Evolutionary conservation across 2,113 vertebrate species (phyloP), one percentile per base, ranked within the genome.

Genomic region (Zapus hudsonius): DNA sequence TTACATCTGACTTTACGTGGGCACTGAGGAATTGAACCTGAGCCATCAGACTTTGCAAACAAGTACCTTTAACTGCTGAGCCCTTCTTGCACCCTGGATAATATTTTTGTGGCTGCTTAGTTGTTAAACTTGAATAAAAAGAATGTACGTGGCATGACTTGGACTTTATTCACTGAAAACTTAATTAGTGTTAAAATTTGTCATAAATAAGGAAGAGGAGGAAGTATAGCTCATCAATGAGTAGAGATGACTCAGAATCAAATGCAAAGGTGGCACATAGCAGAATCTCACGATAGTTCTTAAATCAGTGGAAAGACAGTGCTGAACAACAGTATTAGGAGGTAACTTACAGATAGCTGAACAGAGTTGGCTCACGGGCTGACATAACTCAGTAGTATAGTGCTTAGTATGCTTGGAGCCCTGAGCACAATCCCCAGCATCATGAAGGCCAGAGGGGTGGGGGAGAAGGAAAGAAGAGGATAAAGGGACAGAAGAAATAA

Each of bases 391-490:
- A 33, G 29, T 23, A 4, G 27, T 7, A 72, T 9, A 72, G 36
- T 23, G 27, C 7, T 57, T 72, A 57, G 36, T 11, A 72, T 33
- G 55, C 27, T 57, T 2, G 8, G 36, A 29, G 1, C 25, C 20
- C 42, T 67, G 23, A 17, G 15, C 47, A 52, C 22, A 25, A 36
- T 55, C 15, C 9, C 15, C 36, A 69, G 31, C 44, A 84, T 20
- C 38, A 16, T 19, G 64, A 84, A 38, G 13, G 16, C 52, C 36
- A 33, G 0, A 3, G 2, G 57, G 1, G 0, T 38, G 2, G 11
- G n/a, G 44, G 19, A 5, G 52, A 66, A 52, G 7, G 25, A 20
- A 61, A 61, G 59, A 61, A 61, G 59, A 25, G 25, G 16, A n/a
- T 2, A n/a, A 12, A 67, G n/a, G 31, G 31, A 67, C 31, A 67